Conservation (phyloP, 2,113 vertebrate genomes). For the Erythrocercus mccallii region DNA sequence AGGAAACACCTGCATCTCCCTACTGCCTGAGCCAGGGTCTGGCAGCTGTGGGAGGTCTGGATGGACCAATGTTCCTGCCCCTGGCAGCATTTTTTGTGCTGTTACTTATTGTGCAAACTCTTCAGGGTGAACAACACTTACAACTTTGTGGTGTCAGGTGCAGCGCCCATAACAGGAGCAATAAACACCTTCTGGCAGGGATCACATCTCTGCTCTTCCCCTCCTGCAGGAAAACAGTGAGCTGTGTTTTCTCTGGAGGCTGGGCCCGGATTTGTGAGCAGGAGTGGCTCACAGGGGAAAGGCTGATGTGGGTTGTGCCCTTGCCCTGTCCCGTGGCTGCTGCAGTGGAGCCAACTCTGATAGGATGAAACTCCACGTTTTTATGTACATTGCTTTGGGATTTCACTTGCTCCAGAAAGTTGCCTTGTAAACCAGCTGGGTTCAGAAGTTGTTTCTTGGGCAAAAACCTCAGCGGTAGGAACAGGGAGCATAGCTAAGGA, state of each 20-base stretch:
- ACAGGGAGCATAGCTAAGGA: background rate
- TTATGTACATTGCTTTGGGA: background rate
- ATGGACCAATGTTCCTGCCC: background rate
- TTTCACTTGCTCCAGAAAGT: background rate
- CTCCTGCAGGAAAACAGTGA: background rate
- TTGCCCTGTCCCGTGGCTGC: accelerated
- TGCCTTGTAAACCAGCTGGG: background rate
- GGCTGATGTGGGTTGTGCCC: background rate
- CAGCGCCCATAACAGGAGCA: accelerated
- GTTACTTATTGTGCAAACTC: background rate
- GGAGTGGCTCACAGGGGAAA: background rate
- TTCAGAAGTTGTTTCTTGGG: background rate
- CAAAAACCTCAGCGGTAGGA: background rate
- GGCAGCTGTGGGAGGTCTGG: background rate
- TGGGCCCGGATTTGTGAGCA: background rate
- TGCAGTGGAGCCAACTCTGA: background rate
- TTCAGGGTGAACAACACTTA: background rate
- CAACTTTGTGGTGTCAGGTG: accelerated
- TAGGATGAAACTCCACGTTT: background rate
- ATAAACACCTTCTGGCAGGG: background rate
- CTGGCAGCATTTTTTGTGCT: background rate
- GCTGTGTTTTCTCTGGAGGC: background rate
- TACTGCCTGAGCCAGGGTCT: background rate
- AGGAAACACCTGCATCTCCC: background rate
- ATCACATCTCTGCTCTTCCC: background rate